Base-by-base conservation (phyloP, 2,113 vertebrate species). In the Toxotes jaculatrix region DNA sequence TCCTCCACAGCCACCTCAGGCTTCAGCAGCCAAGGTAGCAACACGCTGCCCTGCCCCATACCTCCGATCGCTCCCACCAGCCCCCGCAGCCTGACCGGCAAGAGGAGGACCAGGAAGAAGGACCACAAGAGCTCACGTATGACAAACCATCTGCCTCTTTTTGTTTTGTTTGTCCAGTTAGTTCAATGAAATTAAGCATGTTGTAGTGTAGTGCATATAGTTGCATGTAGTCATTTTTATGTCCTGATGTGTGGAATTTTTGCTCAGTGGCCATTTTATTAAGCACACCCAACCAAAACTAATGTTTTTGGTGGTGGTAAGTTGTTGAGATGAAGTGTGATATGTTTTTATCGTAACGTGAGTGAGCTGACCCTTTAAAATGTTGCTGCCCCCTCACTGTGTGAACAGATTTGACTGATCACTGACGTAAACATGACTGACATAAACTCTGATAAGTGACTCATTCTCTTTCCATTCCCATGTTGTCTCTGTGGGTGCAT, bases 61-160 rank as follows among this genome's bases (percentile, higher is more conserved):
- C 85, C 89, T 32, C 76, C 91, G 2, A 27, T 94, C 1, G 95
- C 96, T 56, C 96, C 97, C 75, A 95, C 96, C 93, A 99, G 97
- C 88, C 98, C 98, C 21, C 96, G 95, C 43, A 94, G 95, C 75
- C 95, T 95, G 1, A 94, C 96, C 49, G 92, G 95, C 91, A 95
- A 94, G 92, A 96, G 97, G 91, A 96, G 97, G 83, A 95, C 94
- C 86, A 95, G 96, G 83, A 96, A 96, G 85, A 96, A 96, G 88
- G 97, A 99, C 53, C 96, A 98, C 93, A 97, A 96, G 88, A 99
- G 98, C 90, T 98, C 97, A 51, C 0, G 98, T 99, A 95, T 94
- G 97, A 86, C 5, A 51, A 66, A 57, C 7, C 1, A 1, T 55
- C 13, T 17, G 38, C 3, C 17, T 64, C 47, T 34, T 53, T 5